phyloP scores from a whole-genome alignment of 2,888 invertebrate species.

The Trichacis sp. region DNA sequence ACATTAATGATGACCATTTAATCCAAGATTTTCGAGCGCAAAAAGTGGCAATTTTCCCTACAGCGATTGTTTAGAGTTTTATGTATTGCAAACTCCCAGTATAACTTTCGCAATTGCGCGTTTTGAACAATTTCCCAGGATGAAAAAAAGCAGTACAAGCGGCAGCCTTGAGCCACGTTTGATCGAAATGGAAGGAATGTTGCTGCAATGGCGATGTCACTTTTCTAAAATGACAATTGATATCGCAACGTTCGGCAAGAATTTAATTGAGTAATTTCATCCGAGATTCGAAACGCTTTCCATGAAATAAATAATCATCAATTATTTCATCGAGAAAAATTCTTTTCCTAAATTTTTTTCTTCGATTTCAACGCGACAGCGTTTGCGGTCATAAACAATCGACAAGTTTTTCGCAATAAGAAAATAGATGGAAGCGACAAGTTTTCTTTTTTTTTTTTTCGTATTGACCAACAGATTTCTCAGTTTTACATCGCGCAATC shows the following conservation, averaged over 20 bases:
- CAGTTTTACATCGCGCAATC: slow-evolving; percentile 25
- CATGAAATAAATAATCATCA: too few species aligned
- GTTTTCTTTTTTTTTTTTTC: neutral
- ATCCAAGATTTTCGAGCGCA: neutral
- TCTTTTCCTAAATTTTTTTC: too few species aligned
- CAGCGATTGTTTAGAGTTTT: slow-evolving; percentile 22
- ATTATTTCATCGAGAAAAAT: too few species aligned
- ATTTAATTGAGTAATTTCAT: slow-evolving; percentile 11
- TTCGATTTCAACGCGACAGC: too few species aligned
- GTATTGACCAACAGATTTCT: slow-evolving; percentile 23
- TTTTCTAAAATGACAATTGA: slow-evolving; percentile 35
- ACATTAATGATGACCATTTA: slow-evolving; percentile 1
- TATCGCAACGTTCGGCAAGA: slow-evolving; percentile 32
- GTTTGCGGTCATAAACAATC: neutral
- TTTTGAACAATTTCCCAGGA: slow-evolving; percentile 42
- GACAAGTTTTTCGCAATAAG: neutral
- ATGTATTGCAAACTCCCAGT: slow-evolving; percentile 21
- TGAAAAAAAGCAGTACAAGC: slow-evolving; percentile 22
- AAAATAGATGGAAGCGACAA: slow-evolving; percentile 7
- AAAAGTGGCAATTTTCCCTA: slow-evolving; percentile 33
- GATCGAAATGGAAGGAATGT: slow-evolving; percentile 38
- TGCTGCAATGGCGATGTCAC: slow-evolving; percentile 31
- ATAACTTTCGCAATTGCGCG: slow-evolving; percentile 41
- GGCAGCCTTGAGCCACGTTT: slow-evolving; percentile 28
- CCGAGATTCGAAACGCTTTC: neutral